Evolutionary conservation across 1,140 invertebrate species (phyloP), one percentile per base, ranked within the genome.

Genomic region (Triops cancriformis): DNA sequence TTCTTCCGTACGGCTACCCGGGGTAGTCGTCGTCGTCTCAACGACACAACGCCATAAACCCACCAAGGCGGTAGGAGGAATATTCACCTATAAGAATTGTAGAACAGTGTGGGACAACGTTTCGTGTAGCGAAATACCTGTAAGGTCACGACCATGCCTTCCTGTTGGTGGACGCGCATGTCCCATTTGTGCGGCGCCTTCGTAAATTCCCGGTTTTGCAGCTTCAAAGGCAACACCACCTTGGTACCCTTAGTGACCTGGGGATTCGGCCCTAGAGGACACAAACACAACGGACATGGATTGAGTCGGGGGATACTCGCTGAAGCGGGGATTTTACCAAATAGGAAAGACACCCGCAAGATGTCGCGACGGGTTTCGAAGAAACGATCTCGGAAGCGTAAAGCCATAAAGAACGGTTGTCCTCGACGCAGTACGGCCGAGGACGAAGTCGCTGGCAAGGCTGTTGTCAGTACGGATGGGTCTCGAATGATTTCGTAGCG

Each of bases 401-500:
- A 81, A 1, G 88, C 88, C 0, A 90, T 82, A 76, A 86, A 89
- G 84, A 92, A 91, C 1, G 86, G 85, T 80, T 89, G 86, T 1
- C 90, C 91, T n/a, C 91, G 84, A 23, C 91, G 84, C 4, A 92
- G 83, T 45, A 92, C 86, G 5, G 85, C 80, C 28, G 72, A 77
- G 0, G 88, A 84, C 4, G 85, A 85, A 0, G 80, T 77, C 51
- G 0, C 51, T 14, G 10, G 51, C 51, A 64, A 14, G 51, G 51
- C 14, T 6, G 51, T 64, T 23, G 51, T 64, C 5, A 85, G 80
- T 51, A 43, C 76, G 0, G 88, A 85, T 6, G 85, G 83, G 6
- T 88, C 86, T 28, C 88, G 86, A 10, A 90, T 83, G 11, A 87
- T 82, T 81, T 92, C 90, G 80, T 87, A 92, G 78, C 87, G 86